These are phyloP conservation scores for Dynastes tityus DNA, from an alignment of 2,888 invertebrate genomes.

Conservation along the genomic window DNA sequence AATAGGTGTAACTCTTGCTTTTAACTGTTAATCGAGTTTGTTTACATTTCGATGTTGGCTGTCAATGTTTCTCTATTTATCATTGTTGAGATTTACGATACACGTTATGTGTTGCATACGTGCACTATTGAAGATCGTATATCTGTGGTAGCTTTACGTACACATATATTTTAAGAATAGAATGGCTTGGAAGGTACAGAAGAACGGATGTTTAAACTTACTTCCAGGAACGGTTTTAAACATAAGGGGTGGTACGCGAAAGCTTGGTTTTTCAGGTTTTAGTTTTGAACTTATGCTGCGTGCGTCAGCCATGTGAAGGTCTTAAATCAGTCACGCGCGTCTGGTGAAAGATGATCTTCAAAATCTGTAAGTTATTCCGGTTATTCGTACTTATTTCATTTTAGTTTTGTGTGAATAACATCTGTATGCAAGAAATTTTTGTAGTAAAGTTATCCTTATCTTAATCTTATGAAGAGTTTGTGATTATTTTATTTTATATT, in stretches of 20 bases:
- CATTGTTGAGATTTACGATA: conserved; percentile 25
- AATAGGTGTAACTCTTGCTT: too few relatives aligned
- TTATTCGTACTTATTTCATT: too few relatives aligned
- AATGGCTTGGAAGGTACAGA: conserved; percentile 40
- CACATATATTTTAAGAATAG: conserved; percentile 42
- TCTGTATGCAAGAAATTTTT: too few relatives aligned
- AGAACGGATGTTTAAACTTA: conserved; percentile 46
- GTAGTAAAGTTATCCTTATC: too few relatives aligned
- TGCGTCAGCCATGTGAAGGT: conserved; percentile 15
- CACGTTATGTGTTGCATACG: background rate
- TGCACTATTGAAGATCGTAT: conserved; percentile 11
- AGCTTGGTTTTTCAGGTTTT: conserved; percentile 35
- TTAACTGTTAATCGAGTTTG: background rate
- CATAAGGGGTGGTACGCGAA: conserved; percentile 37
- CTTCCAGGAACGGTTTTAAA: conserved; percentile 43
- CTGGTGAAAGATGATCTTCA: conserved; percentile 39
- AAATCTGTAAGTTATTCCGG: conserved; percentile 33
- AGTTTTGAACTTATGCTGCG: conserved; percentile 41
- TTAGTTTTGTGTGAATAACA: background rate
- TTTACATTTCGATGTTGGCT: conserved; percentile 5
- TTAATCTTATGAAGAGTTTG: too few relatives aligned
- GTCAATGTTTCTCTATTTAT: conserved; percentile 31
- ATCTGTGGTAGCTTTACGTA: conserved; percentile 30
- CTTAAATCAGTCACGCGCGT: background rate
- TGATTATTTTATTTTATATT: too few relatives aligned